phyloP scores from a whole-genome alignment of 1,140 invertebrate species.

The Bradynema listronoti region DNA sequence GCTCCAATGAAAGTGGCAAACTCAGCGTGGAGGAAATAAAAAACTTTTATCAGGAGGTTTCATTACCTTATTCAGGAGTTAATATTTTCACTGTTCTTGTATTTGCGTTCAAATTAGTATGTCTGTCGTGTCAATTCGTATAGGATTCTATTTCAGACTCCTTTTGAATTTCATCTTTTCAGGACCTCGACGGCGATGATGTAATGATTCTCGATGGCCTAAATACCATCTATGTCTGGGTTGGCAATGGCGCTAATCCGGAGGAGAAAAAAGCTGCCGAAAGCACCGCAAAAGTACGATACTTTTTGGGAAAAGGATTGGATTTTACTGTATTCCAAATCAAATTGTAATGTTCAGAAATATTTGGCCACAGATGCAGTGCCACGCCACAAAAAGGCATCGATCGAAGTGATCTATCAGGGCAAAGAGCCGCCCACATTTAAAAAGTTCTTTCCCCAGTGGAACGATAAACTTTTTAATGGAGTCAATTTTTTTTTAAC shows the following conservation, averaged over 20 bases:
- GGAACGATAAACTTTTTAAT: conserved; percentile 53
- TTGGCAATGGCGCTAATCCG: conserved; percentile 68
- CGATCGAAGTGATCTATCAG: conserved; percentile 48
- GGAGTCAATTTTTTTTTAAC: conserved; percentile 39
- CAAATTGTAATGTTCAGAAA: conserved; percentile 6
- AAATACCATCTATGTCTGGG: conserved; percentile 72
- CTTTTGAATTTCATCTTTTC: conserved; percentile 22
- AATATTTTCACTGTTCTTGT: no score
- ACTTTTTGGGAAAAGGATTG: conserved; percentile 4
- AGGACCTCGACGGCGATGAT: conserved; percentile 75
- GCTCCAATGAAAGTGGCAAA: conserved; percentile 61
- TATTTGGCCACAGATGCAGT: conserved; percentile 9
- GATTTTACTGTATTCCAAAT: not conserved
- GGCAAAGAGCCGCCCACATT: conserved; percentile 51
- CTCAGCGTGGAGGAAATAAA: conserved; percentile 66
- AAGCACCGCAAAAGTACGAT: conserved; percentile 61
- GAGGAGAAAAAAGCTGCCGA: conserved; percentile 65
- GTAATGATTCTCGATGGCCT: conserved; percentile 78
- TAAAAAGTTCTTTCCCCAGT: conserved; percentile 54
- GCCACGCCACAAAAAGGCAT: conserved; percentile 46
- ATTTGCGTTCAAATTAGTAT: not conserved
- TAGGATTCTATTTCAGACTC: not conserved
- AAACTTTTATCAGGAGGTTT: conserved; percentile 62
- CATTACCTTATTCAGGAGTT: no score
- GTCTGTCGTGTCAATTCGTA: not conserved